Conservation (phyloP, 2,113 vertebrate genomes). For the Callospermophilus lateralis region DNA sequence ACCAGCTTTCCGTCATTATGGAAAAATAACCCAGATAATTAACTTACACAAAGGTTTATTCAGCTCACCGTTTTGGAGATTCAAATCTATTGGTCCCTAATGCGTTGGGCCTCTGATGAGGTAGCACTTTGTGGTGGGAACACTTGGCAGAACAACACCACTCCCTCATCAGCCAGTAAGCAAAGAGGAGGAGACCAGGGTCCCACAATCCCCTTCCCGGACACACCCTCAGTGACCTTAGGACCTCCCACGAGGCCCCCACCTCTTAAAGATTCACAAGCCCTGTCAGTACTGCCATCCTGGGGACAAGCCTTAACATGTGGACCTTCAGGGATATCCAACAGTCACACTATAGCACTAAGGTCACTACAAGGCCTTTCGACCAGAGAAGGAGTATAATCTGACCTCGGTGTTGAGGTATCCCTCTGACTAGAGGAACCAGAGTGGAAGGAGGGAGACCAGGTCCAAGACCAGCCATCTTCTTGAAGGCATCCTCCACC, state of each 20-base stretch:
- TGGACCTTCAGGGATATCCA: not conserved
- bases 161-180: not conserved
- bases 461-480: not conserved
- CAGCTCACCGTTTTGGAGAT: not conserved
- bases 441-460: not conserved
- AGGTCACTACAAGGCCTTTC: not conserved
- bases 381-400: not conserved
- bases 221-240: not conserved
- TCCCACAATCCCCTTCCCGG: not conserved
- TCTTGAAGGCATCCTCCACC: not conserved
- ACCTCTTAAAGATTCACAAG: not conserved
- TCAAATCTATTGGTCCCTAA: too few relatives aligned
- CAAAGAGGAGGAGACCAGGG: not conserved
- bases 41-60: not conserved
- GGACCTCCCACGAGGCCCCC: too few relatives aligned
- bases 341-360: not conserved
- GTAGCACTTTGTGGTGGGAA: not conserved
- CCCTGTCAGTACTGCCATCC: not conserved
- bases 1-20: not conserved
- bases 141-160: not conserved
- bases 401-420: not conserved
- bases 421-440: not conserved
- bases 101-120: not conserved
- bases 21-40: not conserved
- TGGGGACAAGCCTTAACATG: not conserved